Conservation (phyloP, 1,140 invertebrate species). For the Nixonia krombeini region DNA sequence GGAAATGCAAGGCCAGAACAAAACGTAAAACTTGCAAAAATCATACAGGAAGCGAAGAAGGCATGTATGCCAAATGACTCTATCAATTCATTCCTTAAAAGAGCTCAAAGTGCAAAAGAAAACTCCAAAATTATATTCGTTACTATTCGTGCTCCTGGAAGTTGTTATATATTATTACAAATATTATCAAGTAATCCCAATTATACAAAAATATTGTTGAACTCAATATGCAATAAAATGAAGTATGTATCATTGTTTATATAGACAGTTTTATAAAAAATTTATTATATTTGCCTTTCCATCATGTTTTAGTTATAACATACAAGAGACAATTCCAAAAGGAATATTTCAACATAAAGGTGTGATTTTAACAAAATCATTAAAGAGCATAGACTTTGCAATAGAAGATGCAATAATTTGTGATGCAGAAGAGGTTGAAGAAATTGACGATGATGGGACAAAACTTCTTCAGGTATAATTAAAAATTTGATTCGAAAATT, state of each 20-base stretch:
- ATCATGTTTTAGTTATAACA: conserved; percentile 17
- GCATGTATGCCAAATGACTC: conserved; percentile 74
- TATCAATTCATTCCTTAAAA: conserved; percentile 75
- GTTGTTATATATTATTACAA: conserved; percentile 65
- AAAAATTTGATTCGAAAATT: neutral
- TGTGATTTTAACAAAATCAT: conserved; percentile 65
- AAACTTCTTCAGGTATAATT: conserved; percentile 62
- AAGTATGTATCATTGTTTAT: conserved; percentile 57
- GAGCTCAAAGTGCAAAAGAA: conserved; percentile 59
- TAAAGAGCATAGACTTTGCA: conserved; percentile 68
- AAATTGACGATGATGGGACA: conserved; percentile 63
- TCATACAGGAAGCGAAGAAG: conserved; percentile 75
- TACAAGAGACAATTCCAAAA: conserved; percentile 47
- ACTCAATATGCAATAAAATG: conserved; percentile 68
- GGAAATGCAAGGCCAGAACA: conserved; percentile 72
- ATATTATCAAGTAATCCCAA: conserved; percentile 62
- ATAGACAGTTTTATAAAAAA: neutral
- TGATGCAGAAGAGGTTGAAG: conserved; percentile 76
- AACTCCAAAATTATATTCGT: conserved; percentile 58
- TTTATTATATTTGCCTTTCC: conserved; percentile 31
- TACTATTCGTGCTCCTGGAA: conserved; percentile 69
- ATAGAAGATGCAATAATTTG: conserved; percentile 76
- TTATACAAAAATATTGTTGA: conserved; percentile 57
- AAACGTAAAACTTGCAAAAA: conserved; percentile 73
- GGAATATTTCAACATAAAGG: conserved; percentile 73